Conservation (phyloP, 2,888 invertebrate genomes). For the Diabrotica balteata region DNA sequence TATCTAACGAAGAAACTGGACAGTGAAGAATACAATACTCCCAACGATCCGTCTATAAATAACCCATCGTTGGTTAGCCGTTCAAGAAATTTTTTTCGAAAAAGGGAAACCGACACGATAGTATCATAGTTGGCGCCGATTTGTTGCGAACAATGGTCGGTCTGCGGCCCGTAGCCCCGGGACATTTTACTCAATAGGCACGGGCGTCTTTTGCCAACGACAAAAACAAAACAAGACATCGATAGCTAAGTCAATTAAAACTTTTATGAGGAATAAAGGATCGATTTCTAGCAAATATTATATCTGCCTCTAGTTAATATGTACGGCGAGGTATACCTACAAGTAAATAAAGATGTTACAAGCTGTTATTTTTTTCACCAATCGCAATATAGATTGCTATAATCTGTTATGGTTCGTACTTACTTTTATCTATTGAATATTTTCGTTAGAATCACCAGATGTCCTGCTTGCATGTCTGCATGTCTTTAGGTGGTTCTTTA, state of each 20-base stretch:
- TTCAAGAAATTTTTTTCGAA: conserved; percentile 20
- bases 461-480: too few relatives aligned
- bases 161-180: conserved; percentile 13
- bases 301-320: too few relatives aligned
- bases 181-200: conserved; percentile 14
- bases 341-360: too few relatives aligned
- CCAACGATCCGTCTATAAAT: conserved; percentile 10
- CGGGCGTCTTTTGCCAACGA: conserved; percentile 7
- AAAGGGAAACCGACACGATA: conserved; percentile 22
- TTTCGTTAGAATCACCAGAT: too few relatives aligned
- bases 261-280: not conserved
- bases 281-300: not conserved
- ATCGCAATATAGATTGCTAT: too few relatives aligned
- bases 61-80: conserved; percentile 8
- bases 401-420: too few relatives aligned
- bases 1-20: too few relatives aligned
- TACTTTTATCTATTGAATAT: too few relatives aligned
- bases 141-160: conserved; percentile 27
- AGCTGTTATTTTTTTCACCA: too few relatives aligned
- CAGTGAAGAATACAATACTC: conserved; percentile 7
- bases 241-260: conserved; percentile 5
- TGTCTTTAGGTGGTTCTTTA: too few relatives aligned
- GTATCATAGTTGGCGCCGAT: conserved; percentile 29
- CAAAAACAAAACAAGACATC: conserved; percentile 1
- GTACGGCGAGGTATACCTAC: too few relatives aligned